These are phyloP conservation scores for Mythimna pallens DNA, from an alignment of 2,888 invertebrate species.

Conservation along the genomic window DNA sequence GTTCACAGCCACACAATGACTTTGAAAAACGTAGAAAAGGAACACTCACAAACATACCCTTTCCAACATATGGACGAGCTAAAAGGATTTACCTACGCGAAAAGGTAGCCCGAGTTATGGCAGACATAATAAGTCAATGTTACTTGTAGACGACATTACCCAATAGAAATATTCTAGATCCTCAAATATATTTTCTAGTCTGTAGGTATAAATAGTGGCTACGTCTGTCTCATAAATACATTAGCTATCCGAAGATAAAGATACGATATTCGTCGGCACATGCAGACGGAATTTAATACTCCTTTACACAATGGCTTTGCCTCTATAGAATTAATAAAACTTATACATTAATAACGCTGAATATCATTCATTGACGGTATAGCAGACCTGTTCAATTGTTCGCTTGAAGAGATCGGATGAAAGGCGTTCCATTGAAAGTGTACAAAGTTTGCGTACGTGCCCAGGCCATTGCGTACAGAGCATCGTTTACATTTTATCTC, in stretches of 20 bases:
- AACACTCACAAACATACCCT: conserved; percentile 41
- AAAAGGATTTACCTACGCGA: conserved; percentile 47
- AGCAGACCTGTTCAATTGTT: conserved; percentile 57
- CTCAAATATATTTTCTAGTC: conserved; percentile 46
- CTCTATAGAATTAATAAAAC: conserved; percentile 48
- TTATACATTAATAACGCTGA: conserved; percentile 47
- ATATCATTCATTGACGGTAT: conserved; percentile 49
- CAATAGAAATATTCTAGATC: conserved; percentile 39
- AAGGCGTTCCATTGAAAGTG: conserved; percentile 67
- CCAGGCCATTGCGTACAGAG: conserved; percentile 53
- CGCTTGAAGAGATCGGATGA: conserved; percentile 61
- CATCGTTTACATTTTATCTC: conserved; percentile 61
- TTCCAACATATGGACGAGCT: conserved; percentile 37
- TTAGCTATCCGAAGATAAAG: conserved; percentile 48
- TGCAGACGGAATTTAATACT: conserved; percentile 43
- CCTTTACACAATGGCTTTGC: conserved; percentile 48
- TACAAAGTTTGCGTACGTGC: conserved; percentile 69
- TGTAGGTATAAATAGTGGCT: conserved; percentile 42
- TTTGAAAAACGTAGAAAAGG: conserved; percentile 61
- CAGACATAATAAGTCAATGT: conserved; percentile 39
- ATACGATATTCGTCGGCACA: conserved; percentile 43
- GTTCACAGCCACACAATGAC: conserved; percentile 54
- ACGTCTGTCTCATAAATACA: conserved; percentile 54
- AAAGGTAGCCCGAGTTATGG: conserved; percentile 22
- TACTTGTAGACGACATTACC: conserved; percentile 32